Evolutionary conservation across 2,888 invertebrate species (phyloP).

Genomic region (Griposia aprilina): DNA sequence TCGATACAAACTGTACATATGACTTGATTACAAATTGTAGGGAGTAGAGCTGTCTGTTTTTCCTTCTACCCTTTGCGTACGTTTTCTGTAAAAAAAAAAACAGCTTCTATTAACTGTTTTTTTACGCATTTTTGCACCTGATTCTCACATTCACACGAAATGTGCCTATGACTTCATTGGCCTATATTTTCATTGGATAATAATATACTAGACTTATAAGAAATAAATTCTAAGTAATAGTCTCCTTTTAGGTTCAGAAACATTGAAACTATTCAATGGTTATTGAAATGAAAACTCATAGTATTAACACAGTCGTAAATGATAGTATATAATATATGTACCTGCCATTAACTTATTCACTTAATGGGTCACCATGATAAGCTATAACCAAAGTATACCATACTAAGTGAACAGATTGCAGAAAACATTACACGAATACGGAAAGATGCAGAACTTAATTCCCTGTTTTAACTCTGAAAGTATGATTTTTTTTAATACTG

Average conservation of each 20-base stretch:
- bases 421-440: neutral
- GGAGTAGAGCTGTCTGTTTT: neutral
- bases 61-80: neutral
- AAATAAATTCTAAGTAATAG: neutral
- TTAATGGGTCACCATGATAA: neutral
- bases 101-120: neutral
- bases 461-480: neutral
- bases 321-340: neutral
- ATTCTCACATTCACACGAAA: neutral
- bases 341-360: neutral
- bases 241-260: neutral
- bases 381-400: neutral
- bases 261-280: too few species aligned
- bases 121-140: conserved; percentile 8
- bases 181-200: neutral
- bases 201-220: neutral
- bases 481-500: neutral
- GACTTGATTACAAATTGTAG: conserved; percentile 37
- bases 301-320: neutral
- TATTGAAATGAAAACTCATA: neutral
- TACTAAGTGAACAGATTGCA: neutral
- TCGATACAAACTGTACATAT: neutral
- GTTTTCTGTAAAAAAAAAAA: conserved; percentile 1
- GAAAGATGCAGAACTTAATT: neutral
- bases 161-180: neutral